Conservation (phyloP, 30 jellyfish, hydroid and myxozoan genomes). For the Hydractinia echinata region DNA sequence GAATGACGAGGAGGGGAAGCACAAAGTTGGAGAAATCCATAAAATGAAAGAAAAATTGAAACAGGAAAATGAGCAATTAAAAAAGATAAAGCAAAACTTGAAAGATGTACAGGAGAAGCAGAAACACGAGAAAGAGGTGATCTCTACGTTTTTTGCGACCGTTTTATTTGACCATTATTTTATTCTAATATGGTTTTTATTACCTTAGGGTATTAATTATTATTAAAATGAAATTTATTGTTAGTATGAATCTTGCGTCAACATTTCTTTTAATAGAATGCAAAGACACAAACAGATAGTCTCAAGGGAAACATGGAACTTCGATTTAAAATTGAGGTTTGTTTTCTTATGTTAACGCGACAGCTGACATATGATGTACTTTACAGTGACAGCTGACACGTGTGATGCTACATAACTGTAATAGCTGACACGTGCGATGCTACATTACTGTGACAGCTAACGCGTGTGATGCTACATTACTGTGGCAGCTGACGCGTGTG, state of each 20-base stretch:
- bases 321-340: conserved; percentile 60
- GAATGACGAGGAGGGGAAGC: conserved; percentile 79
- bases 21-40: conserved; percentile 83
- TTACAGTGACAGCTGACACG: too few relatives aligned
- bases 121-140: conserved; percentile 68
- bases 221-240: neutral
- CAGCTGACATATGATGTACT: neutral
- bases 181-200: neutral
- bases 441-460: too few relatives aligned
- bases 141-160: neutral
- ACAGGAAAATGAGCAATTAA: conserved; percentile 79
- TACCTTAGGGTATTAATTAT: neutral
- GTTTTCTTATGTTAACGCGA: neutral
- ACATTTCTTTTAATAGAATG: conserved; percentile 34
- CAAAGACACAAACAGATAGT: conserved; percentile 62
- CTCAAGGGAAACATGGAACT: conserved; percentile 86
- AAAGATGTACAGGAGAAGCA: conserved; percentile 93
- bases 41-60: conserved; percentile 75
- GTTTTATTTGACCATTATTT: neutral
- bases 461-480: too few relatives aligned
- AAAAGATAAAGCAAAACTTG: conserved; percentile 62
- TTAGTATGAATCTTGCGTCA: neutral
- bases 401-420: too few relatives aligned
- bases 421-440: too few relatives aligned
- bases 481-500: too few relatives aligned